Evolutionary conservation across 2,888 invertebrate genomes (phyloP).

Genomic region (Latrodectus elegans): DNA sequence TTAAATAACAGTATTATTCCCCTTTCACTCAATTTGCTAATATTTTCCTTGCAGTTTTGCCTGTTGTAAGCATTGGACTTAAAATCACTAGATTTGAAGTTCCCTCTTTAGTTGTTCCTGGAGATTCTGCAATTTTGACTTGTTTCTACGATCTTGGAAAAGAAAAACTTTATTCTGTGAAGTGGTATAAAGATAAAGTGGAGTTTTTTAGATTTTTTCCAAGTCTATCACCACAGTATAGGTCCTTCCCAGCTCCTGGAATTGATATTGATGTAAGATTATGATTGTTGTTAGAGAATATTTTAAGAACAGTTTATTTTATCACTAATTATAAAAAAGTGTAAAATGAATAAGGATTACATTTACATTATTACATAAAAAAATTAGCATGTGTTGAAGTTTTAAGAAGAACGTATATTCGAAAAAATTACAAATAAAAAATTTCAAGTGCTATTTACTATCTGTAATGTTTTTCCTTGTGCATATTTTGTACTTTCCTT

Average conservation of each 20-base stretch:
- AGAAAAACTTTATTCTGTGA: constrained; percentile 53
- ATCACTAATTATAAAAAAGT: not conserved
- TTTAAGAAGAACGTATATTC: no score
- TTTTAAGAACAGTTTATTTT: not conserved
- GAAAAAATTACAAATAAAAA: no score
- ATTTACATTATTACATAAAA: no score
- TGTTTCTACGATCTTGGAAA: constrained; percentile 43
- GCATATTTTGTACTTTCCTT: no score
- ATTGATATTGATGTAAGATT: constrained; percentile 54
- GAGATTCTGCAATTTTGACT: constrained; percentile 23
- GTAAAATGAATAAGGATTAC: not conserved
- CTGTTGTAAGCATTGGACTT: not conserved
- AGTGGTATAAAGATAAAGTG: constrained; percentile 56
- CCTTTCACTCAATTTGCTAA: no score
- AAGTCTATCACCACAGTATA: constrained; percentile 45
- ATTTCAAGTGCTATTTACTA: no score
- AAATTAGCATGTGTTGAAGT: no score
- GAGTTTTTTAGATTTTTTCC: constrained; percentile 55
- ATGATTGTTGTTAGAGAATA: not conserved
- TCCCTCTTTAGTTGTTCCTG: constrained; percentile 25
- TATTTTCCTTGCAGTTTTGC: not conserved
- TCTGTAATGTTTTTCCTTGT: no score
- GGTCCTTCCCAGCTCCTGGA: constrained; percentile 47
- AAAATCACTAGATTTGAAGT: constrained; percentile 32
- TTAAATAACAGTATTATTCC: no score